Conservation (phyloP, 2,797 vertebrate genomes). For the Lindbergichthys nudifrons region DNA sequence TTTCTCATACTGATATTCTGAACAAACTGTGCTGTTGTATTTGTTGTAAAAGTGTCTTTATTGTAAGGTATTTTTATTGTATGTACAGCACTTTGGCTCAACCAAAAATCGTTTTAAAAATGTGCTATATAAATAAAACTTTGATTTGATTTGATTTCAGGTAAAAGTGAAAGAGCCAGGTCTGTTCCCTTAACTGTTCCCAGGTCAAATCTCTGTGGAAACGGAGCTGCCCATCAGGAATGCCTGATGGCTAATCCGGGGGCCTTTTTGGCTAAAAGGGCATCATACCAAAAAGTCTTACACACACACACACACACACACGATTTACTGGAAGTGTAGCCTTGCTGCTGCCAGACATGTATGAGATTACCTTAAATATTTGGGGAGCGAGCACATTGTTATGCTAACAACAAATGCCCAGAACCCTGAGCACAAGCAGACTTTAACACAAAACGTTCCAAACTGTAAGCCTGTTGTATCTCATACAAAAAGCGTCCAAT, state of each 20-base stretch:
- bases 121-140: too few relatives aligned
- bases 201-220: conserved; percentile 78
- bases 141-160: too few relatives aligned
- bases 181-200: conserved; percentile 60
- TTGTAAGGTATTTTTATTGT: too few relatives aligned
- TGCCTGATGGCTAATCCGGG: conserved; percentile 81
- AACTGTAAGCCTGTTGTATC: conserved; percentile 63
- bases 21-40: too few relatives aligned
- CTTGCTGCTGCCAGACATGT: conserved; percentile 60
- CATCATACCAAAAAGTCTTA: conserved; percentile 69
- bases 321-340: conserved; percentile 68
- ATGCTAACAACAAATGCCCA: conserved; percentile 73
- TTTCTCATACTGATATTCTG: too few relatives aligned
- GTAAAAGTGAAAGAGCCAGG: conserved; percentile 56
- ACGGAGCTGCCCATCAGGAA: conserved; percentile 83
- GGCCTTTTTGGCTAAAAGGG: conserved; percentile 80
- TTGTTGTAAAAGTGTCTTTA: too few relatives aligned
- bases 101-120: too few relatives aligned
- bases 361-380: conserved; percentile 81
- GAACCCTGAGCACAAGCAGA: conserved; percentile 69
- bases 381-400: conserved; percentile 76
- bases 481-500: conserved; percentile 63
- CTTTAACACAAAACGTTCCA: conserved; percentile 67
- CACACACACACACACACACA: conserved; percentile 44
- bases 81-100: too few relatives aligned